A percentile compares a stretch with the other conserved stretches of the same genome.
Evolutionary conservation across 2,797 vertebrate species (phyloP).

Genomic region (Siniperca obscura): DNA sequence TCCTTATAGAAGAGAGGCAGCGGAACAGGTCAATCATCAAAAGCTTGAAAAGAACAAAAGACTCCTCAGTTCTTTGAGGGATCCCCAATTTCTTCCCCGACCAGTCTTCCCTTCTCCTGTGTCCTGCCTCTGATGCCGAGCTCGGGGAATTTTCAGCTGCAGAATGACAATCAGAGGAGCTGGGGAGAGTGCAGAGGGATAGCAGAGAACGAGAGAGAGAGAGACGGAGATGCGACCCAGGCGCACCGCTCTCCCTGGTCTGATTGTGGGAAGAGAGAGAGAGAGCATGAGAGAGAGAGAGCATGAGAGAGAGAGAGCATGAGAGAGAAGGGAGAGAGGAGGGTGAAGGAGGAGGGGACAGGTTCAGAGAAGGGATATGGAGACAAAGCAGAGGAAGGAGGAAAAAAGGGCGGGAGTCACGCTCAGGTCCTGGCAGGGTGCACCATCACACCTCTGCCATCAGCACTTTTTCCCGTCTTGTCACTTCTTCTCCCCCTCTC

Average conservation of each 20-base stretch:
- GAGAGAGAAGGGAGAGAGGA: conserved; percentile 40
- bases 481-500: conserved; percentile 46
- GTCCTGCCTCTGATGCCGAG: conserved; percentile 47
- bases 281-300: conserved; percentile 22
- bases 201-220: conserved; percentile 45
- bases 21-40: conserved; percentile 58
- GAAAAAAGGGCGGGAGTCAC: conserved; percentile 34
- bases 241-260: conserved; percentile 61
- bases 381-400: conserved; percentile 42
- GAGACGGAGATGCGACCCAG: conserved; percentile 59
- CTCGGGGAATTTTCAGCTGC: conserved; percentile 49
- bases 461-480: conserved; percentile 63
- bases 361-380: conserved; percentile 61
- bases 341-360: conserved; percentile 61
- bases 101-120: conserved; percentile 30
- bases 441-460: conserved; percentile 68
- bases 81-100: conserved; percentile 31
- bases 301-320: no score
- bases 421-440: conserved; percentile 63
- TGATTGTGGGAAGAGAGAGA: conserved; percentile 66
- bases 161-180: conserved; percentile 60
- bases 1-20: conserved; percentile 35
- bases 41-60: conserved; percentile 54
- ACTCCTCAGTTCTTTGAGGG: conserved; percentile 53
- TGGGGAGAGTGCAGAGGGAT: conserved; percentile 58